Evolutionary conservation across 2,888 invertebrate species (phyloP).

Genomic region (Myopa tessellatipennis): DNA sequence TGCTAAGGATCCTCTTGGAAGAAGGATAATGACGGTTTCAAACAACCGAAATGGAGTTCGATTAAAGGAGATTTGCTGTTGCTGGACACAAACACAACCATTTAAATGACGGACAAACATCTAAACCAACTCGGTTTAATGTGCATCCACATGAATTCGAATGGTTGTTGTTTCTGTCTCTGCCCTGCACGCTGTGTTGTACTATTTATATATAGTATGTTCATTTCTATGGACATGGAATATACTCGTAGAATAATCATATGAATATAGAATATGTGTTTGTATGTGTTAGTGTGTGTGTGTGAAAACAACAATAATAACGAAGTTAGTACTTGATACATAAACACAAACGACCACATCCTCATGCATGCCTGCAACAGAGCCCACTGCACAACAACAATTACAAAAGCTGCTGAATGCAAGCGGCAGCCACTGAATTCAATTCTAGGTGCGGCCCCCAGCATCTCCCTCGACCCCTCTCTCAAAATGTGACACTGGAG

Average conservation of each 20-base stretch:
- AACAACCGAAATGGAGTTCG: no score
- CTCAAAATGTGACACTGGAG: background rate
- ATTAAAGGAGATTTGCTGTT: no score
- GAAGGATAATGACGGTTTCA: no score
- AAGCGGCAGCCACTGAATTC: constrained; percentile 8
- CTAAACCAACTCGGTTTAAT: no score
- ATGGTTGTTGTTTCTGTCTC: no score
- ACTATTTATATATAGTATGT: no score
- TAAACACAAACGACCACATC: background rate
- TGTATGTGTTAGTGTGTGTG: constrained; percentile 5
- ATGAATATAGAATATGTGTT: background rate
- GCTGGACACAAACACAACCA: no score
- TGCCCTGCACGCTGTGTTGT: no score
- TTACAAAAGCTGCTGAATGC: background rate
- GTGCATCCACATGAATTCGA: no score
- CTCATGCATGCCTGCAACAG: background rate
- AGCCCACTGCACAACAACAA: background rate
- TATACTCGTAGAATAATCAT: background rate
- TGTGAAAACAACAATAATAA: constrained; percentile 1
- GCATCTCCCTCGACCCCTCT: background rate
- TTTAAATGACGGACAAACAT: no score
- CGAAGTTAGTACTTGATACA: background rate
- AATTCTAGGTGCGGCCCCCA: constrained; percentile 22
- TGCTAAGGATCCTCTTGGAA: no score
- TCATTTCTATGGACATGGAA: background rate